Evolutionary conservation across 2,888 invertebrate species (phyloP).

Genomic region (Plutella xylostella): DNA sequence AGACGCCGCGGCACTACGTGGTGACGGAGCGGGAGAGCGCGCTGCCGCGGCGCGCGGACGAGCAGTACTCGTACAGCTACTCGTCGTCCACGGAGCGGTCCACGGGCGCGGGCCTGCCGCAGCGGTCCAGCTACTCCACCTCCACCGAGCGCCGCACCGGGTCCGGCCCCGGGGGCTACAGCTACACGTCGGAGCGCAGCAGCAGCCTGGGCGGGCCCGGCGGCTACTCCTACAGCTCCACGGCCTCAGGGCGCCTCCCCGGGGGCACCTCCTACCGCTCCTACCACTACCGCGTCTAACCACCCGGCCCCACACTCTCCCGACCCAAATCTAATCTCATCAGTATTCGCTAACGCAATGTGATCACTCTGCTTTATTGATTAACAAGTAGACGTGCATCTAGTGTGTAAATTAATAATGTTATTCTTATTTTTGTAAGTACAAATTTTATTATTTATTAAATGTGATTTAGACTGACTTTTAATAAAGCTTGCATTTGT

Average conservation of each 20-base stretch:
- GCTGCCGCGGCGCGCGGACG: constrained; percentile 76
- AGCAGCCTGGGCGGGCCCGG: constrained; percentile 82
- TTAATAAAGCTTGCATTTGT: constrained; percentile 68
- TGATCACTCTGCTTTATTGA: constrained; percentile 56
- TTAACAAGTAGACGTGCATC: constrained; percentile 50
- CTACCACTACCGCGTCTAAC: constrained; percentile 88
- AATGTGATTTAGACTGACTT: constrained; percentile 61
- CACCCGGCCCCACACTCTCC: constrained; percentile 29
- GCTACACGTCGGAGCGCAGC: constrained; percentile 80
- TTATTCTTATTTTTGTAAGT: constrained; percentile 31
- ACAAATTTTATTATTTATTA: constrained; percentile 35
- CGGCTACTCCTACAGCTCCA: constrained; percentile 86
- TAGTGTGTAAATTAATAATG: constrained; percentile 37
- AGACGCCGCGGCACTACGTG: constrained; percentile 92
- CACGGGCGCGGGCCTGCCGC: constrained; percentile 63
- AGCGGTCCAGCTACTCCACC: constrained; percentile 74
- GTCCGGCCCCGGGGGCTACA: constrained; percentile 81
- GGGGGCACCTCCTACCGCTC: constrained; percentile 86
- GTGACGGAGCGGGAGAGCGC: constrained; percentile 83
- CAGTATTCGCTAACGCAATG: constrained; percentile 62
- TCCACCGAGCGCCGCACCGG: constrained; percentile 77
- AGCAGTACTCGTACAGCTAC: constrained; percentile 90
- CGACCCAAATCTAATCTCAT: constrained; percentile 17
- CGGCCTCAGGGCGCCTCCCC: constrained; percentile 83
- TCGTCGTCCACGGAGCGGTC: constrained; percentile 71